phyloP scores from a whole-genome alignment of 1,140 invertebrate genomes.

The Lineus longissimus region DNA sequence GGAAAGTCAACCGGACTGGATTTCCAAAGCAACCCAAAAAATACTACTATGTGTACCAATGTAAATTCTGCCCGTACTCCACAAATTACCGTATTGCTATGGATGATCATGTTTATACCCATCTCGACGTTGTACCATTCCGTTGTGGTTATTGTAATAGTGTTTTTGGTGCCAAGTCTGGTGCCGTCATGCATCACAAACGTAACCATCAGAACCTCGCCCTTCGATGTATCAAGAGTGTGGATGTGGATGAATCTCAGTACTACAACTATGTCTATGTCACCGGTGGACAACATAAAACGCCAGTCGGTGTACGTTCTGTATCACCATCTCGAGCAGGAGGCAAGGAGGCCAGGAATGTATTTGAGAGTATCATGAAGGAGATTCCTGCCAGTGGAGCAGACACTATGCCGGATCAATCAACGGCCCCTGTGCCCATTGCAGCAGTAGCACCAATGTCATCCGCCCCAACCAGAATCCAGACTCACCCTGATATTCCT shows the following conservation, averaged over 20 bases:
- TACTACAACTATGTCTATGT: neutral
- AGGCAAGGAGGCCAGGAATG: too few relatives aligned
- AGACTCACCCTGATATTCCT: neutral
- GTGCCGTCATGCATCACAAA: slow-evolving; percentile 1
- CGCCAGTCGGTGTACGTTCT: neutral
- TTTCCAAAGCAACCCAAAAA: neutral
- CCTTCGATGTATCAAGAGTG: neutral
- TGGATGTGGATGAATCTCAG: neutral
- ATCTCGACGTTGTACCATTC: slow-evolving; percentile 1
- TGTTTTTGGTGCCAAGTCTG: neutral
- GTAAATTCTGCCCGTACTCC: neutral
- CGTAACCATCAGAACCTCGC: neutral
- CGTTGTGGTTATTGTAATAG: neutral
- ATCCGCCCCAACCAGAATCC: neutral
- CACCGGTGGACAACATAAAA: neutral
- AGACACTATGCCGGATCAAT: neutral
- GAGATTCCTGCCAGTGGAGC: neutral
- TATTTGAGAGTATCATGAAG: too few relatives aligned
- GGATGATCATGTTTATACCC: slow-evolving; percentile 5
- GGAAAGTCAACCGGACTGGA: too few relatives aligned
- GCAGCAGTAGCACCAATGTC: neutral
- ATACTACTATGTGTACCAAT: neutral
- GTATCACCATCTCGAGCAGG: too few relatives aligned
- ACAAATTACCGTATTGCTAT: neutral
- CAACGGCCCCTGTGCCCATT: neutral